phyloP scores from a whole-genome alignment of 2,888 invertebrate species.

The Thelaira solivaga region DNA sequence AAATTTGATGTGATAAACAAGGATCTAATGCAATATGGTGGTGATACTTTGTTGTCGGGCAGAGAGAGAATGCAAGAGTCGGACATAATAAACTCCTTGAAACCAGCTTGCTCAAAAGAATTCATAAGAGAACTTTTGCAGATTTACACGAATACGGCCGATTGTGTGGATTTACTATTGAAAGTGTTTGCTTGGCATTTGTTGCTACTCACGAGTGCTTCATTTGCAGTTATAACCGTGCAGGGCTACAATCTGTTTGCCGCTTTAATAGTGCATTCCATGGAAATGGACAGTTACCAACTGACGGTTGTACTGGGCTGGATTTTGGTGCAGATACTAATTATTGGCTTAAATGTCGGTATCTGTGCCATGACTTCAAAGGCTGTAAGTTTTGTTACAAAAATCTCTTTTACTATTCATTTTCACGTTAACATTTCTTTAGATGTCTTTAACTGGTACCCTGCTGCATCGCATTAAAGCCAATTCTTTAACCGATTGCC shows the following conservation, averaged over 20 bases:
- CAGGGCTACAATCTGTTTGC: conserved; percentile 70
- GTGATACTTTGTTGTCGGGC: not conserved
- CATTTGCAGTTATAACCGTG: conserved; percentile 68
- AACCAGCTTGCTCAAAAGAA: conserved; percentile 37
- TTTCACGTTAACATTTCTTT: too few relatives aligned
- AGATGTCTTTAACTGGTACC: conserved; percentile 68
- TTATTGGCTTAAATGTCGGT: conserved; percentile 67
- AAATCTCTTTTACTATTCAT: too few relatives aligned
- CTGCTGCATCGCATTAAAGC: conserved; percentile 66
- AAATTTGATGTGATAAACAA: conserved; percentile 66
- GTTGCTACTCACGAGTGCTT: conserved; percentile 66
- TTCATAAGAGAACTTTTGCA: conserved; percentile 63
- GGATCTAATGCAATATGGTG: conserved; percentile 57
- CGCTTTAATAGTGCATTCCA: conserved; percentile 64
- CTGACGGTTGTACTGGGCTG: conserved; percentile 66
- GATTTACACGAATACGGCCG: conserved; percentile 65
- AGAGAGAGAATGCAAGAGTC: not conserved
- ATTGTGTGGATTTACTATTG: conserved; percentile 66
- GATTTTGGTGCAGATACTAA: conserved; percentile 68
- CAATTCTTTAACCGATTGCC: conserved; percentile 53
- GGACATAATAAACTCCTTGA: not conserved
- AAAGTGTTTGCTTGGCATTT: conserved; percentile 67
- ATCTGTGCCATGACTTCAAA: conserved; percentile 66
- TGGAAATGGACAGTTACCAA: conserved; percentile 65
- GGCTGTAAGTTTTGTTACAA: conserved; percentile 65